Base-by-base conservation (phyloP, 2,888 invertebrate genomes). In the Invenusta paracnida region DNA sequence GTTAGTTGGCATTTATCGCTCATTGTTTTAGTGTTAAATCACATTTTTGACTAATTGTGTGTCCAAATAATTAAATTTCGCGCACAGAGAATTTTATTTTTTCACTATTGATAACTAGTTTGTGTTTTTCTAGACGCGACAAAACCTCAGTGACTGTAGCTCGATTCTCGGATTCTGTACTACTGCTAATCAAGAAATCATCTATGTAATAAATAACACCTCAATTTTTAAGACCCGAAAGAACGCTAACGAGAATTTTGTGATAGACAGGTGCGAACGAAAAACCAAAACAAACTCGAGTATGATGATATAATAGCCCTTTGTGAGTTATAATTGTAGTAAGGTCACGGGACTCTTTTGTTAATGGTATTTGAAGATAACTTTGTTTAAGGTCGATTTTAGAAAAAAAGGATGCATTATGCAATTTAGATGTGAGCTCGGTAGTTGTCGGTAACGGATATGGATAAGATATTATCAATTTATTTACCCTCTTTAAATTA, bases 161-260 rank as follows among this genome's bases (percentile, higher is more conserved):
- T 73, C 5, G 73, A 73, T 23, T 73, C 73, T 73, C 73, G 73
- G 73, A 13, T 23, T 73, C 25, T 73, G 73, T 73, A 73, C 73
- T 73, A 73, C 73, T 23, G 73, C 73, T 73, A 73, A 73, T 73
- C 73, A 73, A 73, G 73, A 73, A 13, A 73, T 73, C 73, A 73
- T 73, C 73, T 73, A 73, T 73, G 73, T 73, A 73, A 73, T 73
- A 23, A 73, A 73, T 73, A 73, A 73, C 73, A 73, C 73, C 73
- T 73, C 73, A 23, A 73, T 73, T 73, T 73, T 73, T 23, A 73
- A 73, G 73, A 73, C 73, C 25, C 73, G 73, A 73, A 73, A 73
- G 73, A 73, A 73, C 73, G 73, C 73, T 73, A 73, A 23, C 25
- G 73, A 73, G 73, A 13, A 73, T 73, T 73, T 13, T 73, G 73